Base-by-base conservation (phyloP, 1,140 invertebrate genomes). In the Calephelis nemesis region DNA sequence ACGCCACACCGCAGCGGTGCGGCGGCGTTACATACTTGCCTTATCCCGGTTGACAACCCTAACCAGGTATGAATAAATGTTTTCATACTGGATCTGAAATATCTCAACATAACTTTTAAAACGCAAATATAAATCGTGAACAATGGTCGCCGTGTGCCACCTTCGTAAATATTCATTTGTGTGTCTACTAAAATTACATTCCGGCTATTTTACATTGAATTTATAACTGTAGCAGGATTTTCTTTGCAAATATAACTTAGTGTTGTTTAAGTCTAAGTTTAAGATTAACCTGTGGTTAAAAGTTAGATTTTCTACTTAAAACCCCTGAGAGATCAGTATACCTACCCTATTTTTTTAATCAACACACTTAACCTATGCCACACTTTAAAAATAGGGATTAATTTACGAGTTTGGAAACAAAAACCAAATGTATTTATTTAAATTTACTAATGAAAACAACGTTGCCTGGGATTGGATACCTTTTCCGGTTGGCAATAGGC, bases 71-170 rank as follows among this genome's bases (percentile, higher is more conserved):
- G 73, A 77, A 75, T 75, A 73, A 75, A 75, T 68, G 69, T 71
- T 77, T 71, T 73, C 68, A 75, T 75, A 73, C 63, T 68, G 68
- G 65, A 58, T 58, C 52, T 68, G 68, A 73, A 73, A 73, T 73
- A 68, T 68, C 72, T 70, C 68, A 65, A 58, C 63, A 68, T 68
- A 58, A 58, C 52, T 75, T 73, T 62, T 47, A 52, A 62, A 69
- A 65, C 50, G 58, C 60, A 67, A 74, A 69, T 58, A 73, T 73
- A 69, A 69, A 71, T 73, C 64, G 60, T 19, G 40, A 67, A 67
- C 63, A 71, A 73, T 69, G 66, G 74, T 19, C 52, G n/a, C 52
- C 52, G 52, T 58, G 52, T 58, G 52, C 52, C 52, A 58, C 52
- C 52, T 58, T 58, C 52, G 52, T 58, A 58, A 58, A 58, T 58